A percentile compares a stretch with the other conserved stretches of the same genome.
Evolutionary conservation across 2,888 invertebrate genomes (phyloP).

Genomic region (Meta bourneti): DNA sequence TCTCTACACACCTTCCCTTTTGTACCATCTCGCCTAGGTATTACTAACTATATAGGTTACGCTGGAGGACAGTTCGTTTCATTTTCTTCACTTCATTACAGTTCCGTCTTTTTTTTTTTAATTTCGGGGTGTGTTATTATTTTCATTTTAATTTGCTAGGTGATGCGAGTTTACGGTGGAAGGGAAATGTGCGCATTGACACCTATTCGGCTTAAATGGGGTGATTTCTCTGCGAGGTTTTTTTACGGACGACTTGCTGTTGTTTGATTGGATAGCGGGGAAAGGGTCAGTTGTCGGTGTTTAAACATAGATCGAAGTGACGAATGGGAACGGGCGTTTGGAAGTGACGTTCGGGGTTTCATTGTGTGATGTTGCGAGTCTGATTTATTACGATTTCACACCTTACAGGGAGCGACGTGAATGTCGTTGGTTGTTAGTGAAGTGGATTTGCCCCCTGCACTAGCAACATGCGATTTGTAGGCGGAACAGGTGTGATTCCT

Average conservation of each 20-base stretch:
- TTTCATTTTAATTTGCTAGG: slow-evolving; percentile 57
- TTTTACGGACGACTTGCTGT: too few relatives aligned
- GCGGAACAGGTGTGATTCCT: too few relatives aligned
- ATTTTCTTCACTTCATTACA: slow-evolving; percentile 25
- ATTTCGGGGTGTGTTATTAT: slow-evolving; percentile 31
- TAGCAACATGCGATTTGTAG: too few relatives aligned
- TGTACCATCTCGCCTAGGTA: slow-evolving; percentile 56
- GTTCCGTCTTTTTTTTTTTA: slow-evolving; percentile 27
- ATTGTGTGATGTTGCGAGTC: too few relatives aligned
- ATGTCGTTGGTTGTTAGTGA: too few relatives aligned
- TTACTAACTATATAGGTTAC: slow-evolving; percentile 71
- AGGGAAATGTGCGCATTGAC: slow-evolving; percentile 51
- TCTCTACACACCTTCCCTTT: slow-evolving; percentile 6
- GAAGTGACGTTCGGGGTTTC: too few relatives aligned
- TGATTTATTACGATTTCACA: too few relatives aligned
- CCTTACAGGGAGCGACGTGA: too few relatives aligned
- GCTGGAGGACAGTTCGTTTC: slow-evolving; percentile 62
- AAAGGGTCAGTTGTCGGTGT: too few relatives aligned
- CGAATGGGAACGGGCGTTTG: too few relatives aligned
- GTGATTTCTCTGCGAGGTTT: background rate
- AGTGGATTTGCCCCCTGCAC: too few relatives aligned
- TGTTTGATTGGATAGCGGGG: background rate
- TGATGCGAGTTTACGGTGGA: background rate
- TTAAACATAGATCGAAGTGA: too few relatives aligned
- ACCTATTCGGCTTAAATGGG: slow-evolving; percentile 43